These are phyloP conservation scores for Trachelus iudaicus DNA, from an alignment of 2,888 invertebrate genomes.

Conservation along the genomic window DNA sequence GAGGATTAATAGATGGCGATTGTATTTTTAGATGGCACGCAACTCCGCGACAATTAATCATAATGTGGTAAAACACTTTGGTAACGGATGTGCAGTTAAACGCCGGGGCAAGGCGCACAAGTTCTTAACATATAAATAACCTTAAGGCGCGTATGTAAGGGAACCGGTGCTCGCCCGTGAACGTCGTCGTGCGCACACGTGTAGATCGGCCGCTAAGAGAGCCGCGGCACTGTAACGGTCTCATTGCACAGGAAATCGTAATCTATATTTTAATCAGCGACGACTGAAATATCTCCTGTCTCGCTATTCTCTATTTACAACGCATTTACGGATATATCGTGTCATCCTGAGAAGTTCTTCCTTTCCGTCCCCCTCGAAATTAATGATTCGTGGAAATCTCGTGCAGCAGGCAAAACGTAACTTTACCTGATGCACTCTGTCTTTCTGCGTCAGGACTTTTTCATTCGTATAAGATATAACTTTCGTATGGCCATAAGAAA, in stretches of 20 bases:
- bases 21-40: conserved; percentile 39
- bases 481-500: not conserved
- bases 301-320: not conserved
- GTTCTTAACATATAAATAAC: conserved; percentile 36
- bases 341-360: not conserved
- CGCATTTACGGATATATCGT: not conserved
- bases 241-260: conserved; percentile 32
- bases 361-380: not conserved
- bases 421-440: not conserved
- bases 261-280: conserved; percentile 38
- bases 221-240: conserved; percentile 16
- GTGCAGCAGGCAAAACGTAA: not conserved
- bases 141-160: conserved; percentile 21
- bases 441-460: not conserved
- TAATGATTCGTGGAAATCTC: not conserved
- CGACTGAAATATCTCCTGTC: conserved; percentile 29
- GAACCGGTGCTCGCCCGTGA: conserved; percentile 6
- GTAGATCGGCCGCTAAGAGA: conserved; percentile 8
- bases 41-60: conserved; percentile 47
- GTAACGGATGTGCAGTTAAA: conserved; percentile 35
- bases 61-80: conserved; percentile 36
- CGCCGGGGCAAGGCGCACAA: conserved; percentile 25
- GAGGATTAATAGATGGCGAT: conserved; percentile 19
- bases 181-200: not conserved
- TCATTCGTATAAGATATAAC: not conserved